Conservation (phyloP, 1,140 invertebrate genomes). For the Diabrotica undecimpunctata region DNA sequence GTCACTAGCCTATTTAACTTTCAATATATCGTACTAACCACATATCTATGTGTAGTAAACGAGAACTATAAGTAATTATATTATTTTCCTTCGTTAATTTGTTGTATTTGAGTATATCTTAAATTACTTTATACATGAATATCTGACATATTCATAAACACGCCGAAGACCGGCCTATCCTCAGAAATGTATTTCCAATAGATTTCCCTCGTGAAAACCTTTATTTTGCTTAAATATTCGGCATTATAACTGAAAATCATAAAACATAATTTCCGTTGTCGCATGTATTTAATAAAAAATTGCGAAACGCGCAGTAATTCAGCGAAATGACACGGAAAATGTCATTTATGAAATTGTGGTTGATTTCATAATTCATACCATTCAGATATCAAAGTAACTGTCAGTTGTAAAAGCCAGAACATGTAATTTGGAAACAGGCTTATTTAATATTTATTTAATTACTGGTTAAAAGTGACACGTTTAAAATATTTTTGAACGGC, state of each 20-base stretch:
- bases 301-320: slow-evolving; percentile 24
- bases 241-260: slow-evolving; percentile 2
- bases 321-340: slow-evolving; percentile 25
- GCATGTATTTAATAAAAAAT: slow-evolving; percentile 25
- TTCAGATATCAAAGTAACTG: slow-evolving; percentile 30
- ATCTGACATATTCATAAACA: no score
- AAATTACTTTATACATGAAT: no score
- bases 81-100: no score
- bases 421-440: slow-evolving; percentile 26
- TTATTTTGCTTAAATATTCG: background rate
- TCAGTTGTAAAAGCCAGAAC: slow-evolving; percentile 27
- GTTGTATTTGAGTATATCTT: no score
- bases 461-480: slow-evolving; percentile 8
- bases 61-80: no score
- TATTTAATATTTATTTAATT: slow-evolving; percentile 31
- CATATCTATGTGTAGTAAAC: no score
- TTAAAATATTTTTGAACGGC: slow-evolving; percentile 14
- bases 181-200: no score
- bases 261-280: slow-evolving; percentile 5
- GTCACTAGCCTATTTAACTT: no score
- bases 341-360: slow-evolving; percentile 35
- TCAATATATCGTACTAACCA: no score
- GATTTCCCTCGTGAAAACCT: background rate
- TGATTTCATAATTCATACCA: slow-evolving; percentile 31
- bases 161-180: no score